Evolutionary conservation across 1,140 invertebrate genomes (phyloP), one percentile per base, ranked within the genome.

Genomic region (Trachelipus rathkii): DNA sequence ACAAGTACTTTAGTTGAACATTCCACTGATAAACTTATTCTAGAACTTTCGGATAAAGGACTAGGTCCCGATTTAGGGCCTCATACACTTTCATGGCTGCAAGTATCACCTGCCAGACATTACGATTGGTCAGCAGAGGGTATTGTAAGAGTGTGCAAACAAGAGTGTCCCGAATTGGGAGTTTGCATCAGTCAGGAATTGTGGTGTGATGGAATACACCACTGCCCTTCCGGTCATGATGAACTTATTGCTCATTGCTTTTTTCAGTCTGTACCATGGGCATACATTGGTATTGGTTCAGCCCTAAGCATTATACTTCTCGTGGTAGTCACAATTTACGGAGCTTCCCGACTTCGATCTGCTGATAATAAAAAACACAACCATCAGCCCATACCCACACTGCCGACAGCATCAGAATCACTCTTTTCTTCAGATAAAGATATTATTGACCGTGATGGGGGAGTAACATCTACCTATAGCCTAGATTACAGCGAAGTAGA

Each of bases 151-250:
- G 90, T 93, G 78, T 95, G 93, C 82, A 87, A 89, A 77, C 90
- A 92, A 82, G 89, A 90, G 33, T 96, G 94, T 84, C 91, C 93
- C 0, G 93, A 95, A 75, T 83, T 96, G 76, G 78, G 80, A 6
- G 93, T 93, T 5, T 96, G 94, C 84, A 94, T 96, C 82, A 92
- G 93, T 82, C 87, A 90, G 0, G 90, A 90, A n/a, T 87, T 96
- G 10, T 95, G 93, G 92, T 96, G 94, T 84, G 93, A 96, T 82
- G 93, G 93, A 0, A 85, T 89, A 13, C 87, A 89, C 44, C 92
- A 96, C 82, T 95, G 94, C 83, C 94, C 94, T 0, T 93, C 92
- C 1, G 93, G 92, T 0, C 91, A 92, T 82, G 94, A 96, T 85
- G 94, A 96, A 85, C 89, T 92, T 1, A 87, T 93, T 19, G 82